Base-by-base conservation (phyloP, 2,888 invertebrate species). In the Venustoraphidia nigricollis region DNA sequence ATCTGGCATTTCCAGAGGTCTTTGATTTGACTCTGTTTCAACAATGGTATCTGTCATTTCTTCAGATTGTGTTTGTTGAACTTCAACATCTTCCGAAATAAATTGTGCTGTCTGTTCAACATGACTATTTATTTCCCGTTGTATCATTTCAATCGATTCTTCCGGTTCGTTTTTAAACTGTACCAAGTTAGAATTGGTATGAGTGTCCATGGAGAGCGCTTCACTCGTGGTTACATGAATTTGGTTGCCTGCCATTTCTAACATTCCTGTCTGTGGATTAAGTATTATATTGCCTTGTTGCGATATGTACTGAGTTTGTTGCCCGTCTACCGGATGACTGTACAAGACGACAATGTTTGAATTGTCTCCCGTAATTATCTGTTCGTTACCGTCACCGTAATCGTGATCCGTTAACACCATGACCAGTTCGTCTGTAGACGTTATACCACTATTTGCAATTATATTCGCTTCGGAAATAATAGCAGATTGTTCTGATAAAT, bases 291-390 rank as follows among this genome's bases (percentile, higher is more conserved):
- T 76, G 62, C 62, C 63, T 58, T 63, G 56, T 40, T 66, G 65
- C 8, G 66, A 64, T 37, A 69, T 66, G 55, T 67, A 77, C 57
- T 76, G 73, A 55, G 75, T 75, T 57, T 68, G 70, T 60, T 70
- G 69, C 49, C 71, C 71, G 57, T 72, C 70, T 36, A 76, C 69
- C 41, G 74, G 72, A 59, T 77, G 76, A 60, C 77, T 77, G 55
- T 78, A 79, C 13, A 79, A 69, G 43, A 79, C 77, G 10, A 79
- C 77, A 59, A 78, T 77, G 56, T 77, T 78, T 2, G 76, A 72
- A 61, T 75, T 76, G 51, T 75, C 72, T 48, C 63, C 57, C 38
- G 68, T 55, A 47, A 70, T 68, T 36, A 69, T 60, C 54, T 72
- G 68, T 51, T 71, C 63, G 39, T 64, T 65, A 17, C 71, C 75